phyloP scores from a whole-genome alignment of 2,888 invertebrate genomes.

The Drosophila vallismaia region DNA sequence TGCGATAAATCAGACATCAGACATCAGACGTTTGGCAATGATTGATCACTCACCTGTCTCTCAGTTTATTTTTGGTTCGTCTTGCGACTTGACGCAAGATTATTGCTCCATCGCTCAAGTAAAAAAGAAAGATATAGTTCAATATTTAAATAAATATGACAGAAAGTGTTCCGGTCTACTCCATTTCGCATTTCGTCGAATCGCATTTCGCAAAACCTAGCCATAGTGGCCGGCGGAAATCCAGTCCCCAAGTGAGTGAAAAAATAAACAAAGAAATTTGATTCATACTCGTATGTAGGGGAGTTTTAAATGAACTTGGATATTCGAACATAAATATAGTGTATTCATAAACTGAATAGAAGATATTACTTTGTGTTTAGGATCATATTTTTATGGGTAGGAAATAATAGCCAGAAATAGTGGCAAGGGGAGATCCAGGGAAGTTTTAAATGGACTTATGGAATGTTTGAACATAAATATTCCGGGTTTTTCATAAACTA shows the following conservation, averaged over 20 bases:
- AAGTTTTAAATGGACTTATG: too few species aligned
- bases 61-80: conserved; percentile 47
- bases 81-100: conserved; percentile 19
- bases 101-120: neutral
- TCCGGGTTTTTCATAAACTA: too few species aligned
- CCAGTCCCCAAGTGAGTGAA: conserved; percentile 58
- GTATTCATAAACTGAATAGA: too few species aligned
- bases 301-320: neutral
- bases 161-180: conserved; percentile 69
- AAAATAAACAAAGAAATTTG: conserved; percentile 1
- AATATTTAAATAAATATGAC: conserved; percentile 51
- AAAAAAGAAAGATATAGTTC: conserved; percentile 22
- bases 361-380: too few species aligned
- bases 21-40: conserved; percentile 51
- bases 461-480: too few species aligned
- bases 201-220: conserved; percentile 44
- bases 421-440: too few species aligned
- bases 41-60: conserved; percentile 23
- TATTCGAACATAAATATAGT: too few species aligned
- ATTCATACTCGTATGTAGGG: neutral
- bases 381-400: too few species aligned
- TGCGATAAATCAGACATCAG: conserved; percentile 50
- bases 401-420: too few species aligned
- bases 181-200: conserved; percentile 79
- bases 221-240: conserved; percentile 23